A percentile compares a stretch with the other conserved stretches of the same genome.
Conservation (phyloP, 2,113 vertebrate species). For the Miniopterus natalensis region DNA sequence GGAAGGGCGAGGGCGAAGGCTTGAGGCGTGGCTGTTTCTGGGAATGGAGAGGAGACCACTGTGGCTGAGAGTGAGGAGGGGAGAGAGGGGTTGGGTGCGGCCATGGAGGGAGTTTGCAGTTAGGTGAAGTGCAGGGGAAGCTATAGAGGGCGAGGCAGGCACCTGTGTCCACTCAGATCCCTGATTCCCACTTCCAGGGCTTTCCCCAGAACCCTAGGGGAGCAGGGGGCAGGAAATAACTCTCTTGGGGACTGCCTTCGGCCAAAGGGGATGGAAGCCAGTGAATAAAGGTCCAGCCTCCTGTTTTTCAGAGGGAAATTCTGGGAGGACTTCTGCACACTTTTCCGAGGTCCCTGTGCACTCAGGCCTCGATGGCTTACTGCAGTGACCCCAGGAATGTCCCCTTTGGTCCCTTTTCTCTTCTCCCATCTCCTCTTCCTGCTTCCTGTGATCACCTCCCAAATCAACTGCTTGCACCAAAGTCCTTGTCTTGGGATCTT, state of each 20-base stretch:
- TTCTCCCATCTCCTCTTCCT: background rate
- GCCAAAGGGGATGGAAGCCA: too few species aligned
- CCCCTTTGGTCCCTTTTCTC: background rate
- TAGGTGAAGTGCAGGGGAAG: background rate
- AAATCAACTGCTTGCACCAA: background rate
- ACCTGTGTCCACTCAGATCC: background rate
- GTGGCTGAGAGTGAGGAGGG: background rate
- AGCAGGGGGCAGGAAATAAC: background rate
- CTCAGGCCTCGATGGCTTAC: background rate
- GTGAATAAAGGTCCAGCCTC: background rate
- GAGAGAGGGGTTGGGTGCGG: background rate
- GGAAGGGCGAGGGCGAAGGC: background rate
- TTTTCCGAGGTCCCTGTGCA: background rate
- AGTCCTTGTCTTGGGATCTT: background rate
- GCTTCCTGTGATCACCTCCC: background rate
- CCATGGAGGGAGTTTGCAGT: background rate
- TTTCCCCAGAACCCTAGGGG: background rate
- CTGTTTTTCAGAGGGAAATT: background rate
- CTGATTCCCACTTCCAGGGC: background rate
- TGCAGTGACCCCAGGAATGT: background rate
- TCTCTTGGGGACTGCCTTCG: background rate
- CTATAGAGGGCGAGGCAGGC: accelerated
- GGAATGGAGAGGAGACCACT: background rate
- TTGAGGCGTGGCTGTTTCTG: background rate
- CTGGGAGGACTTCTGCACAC: background rate